A percentile compares a stretch with the other conserved stretches of the same genome.
Evolutionary conservation across 2,113 vertebrate species (phyloP).

Genomic region (Puntigrus tetrazona): DNA sequence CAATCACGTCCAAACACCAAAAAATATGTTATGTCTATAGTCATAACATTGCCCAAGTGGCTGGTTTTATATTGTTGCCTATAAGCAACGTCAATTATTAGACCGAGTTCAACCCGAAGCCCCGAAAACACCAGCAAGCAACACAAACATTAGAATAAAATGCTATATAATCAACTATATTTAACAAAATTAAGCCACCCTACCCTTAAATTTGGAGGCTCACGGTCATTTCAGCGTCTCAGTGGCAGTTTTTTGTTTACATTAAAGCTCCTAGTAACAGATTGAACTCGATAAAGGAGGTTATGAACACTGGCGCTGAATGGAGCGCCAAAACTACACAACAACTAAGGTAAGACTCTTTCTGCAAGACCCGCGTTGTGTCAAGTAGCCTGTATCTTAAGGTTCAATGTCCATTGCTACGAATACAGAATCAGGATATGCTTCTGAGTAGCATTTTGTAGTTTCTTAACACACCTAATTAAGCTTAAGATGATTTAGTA

Average conservation of each 20-base stretch:
- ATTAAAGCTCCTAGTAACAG: conserved; percentile 25
- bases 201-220: background rate
- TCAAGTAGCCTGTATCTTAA: too few species aligned
- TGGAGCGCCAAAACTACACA: background rate
- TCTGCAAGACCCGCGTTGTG: too few species aligned
- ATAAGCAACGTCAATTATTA: background rate
- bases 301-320: background rate
- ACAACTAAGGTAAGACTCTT: background rate
- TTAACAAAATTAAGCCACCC: background rate
- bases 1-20: background rate
- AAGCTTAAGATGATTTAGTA: background rate
- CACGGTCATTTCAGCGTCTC: background rate
- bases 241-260: conserved; percentile 17
- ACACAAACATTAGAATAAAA: background rate
- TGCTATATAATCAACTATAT: background rate
- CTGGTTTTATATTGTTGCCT: background rate
- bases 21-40: background rate
- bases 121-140: background rate
- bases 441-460: background rate
- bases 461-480: background rate
- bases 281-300: background rate
- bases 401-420: too few species aligned
- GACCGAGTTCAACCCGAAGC: background rate
- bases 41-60: background rate
- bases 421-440: too few species aligned